Evolutionary conservation across 2,797 vertebrate genomes (phyloP).

Genomic region (Tolypeutes matacus): DNA sequence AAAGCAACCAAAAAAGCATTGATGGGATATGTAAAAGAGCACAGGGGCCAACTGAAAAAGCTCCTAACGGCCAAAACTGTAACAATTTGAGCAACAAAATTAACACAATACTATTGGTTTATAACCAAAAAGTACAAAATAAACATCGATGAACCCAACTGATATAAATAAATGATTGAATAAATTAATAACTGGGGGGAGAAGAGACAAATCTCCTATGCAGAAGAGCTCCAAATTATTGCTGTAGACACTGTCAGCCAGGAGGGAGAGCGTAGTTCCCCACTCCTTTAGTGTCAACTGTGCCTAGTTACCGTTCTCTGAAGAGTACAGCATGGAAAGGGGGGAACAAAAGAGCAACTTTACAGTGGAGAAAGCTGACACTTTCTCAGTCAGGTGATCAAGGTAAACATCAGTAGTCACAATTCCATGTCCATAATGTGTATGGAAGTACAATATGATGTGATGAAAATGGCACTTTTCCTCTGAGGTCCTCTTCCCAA

Average conservation of each 20-base stretch:
- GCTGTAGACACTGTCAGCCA: not conserved
- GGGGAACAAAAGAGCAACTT: not conserved
- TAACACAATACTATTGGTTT: not conserved
- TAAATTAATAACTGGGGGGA: not conserved
- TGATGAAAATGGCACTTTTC: conserved; percentile 20
- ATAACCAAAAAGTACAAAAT: not conserved
- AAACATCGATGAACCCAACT: not conserved
- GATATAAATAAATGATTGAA: not conserved
- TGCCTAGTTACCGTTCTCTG: not conserved
- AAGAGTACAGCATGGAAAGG: not conserved
- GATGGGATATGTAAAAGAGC: not conserved
- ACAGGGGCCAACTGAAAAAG: not conserved
- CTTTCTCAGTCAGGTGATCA: not conserved
- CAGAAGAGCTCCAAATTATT: conserved; percentile 27
- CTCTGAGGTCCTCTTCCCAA: not conserved
- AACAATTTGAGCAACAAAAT: not conserved
- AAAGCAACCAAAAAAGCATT: not conserved
- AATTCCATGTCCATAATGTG: not conserved
- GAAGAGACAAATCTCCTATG: not conserved
- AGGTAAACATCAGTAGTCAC: not conserved
- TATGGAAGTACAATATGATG: not conserved
- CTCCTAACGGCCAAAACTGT: not conserved
- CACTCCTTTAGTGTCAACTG: not conserved
- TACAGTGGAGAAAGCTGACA: not conserved
- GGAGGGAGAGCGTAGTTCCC: not conserved